Base-by-base conservation (phyloP, 2,797 vertebrate genomes). In the Ambastaia sidthimunki region DNA sequence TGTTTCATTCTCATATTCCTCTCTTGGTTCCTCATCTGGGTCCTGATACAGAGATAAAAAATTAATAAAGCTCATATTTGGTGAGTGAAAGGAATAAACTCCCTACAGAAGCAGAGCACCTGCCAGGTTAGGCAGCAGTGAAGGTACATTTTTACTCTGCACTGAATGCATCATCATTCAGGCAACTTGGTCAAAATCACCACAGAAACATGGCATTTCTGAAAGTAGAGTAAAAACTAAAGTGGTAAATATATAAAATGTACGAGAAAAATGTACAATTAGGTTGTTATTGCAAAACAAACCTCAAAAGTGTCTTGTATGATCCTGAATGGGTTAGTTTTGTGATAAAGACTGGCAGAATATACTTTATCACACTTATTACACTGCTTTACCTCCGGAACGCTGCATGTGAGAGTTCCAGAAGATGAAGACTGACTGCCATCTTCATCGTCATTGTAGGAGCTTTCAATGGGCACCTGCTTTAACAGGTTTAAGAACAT, bases 371-470 rank as follows among this genome's bases (percentile, higher is more conserved):
- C 3, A 0, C 54, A 55, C 54, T 19, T 21, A 21, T 54, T n/a
- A 21, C 54, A 57, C 11, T 71, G 55, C 85, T 86, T 91, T 93
- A 94, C 94, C 93, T 94, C 93, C 52, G 92, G 86, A 80, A 89
- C 66, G 89, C 94, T 94, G 89, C 92, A 85, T 73, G 94, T 90
- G 59, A 97, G 88, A 34, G 96, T 98, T 87, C 93, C 95, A 83
- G 96, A 97, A 86, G 96, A 97, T 0, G 95, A 96, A 62, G 95
- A 96, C 81, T 89, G 65, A 81, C 83, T 83, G 80, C 82, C 78
- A 89, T 90, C 80, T 12, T 87, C 86, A 31, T 86, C 84, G 81
- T 92, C 90, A 86, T 83, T 88, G 59, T 71, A 79, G 84, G 74
- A 82, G 75, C 67, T 57, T 71, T 89, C 91, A 86, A 78, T 80